A percentile compares a stretch with the other conserved stretches of the same genome.
Evolutionary conservation across 2,797 vertebrate species (phyloP).

Genomic region (Manis pentadactyla): DNA sequence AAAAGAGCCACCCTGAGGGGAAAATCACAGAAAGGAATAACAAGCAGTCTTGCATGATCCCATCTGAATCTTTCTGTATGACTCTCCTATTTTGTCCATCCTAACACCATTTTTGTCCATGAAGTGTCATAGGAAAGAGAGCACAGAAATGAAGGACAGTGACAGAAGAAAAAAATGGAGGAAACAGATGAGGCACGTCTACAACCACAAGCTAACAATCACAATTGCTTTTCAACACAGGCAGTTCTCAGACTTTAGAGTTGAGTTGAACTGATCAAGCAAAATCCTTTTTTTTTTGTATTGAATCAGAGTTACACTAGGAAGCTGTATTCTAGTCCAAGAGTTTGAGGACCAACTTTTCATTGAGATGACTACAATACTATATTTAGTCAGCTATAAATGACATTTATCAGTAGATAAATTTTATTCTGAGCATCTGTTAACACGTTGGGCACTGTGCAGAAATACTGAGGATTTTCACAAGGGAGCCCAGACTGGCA

Average conservation of each 20-base stretch:
- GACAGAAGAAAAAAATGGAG: not conserved
- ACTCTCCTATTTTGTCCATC: not conserved
- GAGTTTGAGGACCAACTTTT: not conserved
- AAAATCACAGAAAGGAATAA: constrained; percentile 1
- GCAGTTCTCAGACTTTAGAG: constrained; percentile 3
- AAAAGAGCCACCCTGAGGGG: constrained; percentile 45
- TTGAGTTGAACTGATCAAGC: not conserved
- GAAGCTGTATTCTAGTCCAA: not conserved
- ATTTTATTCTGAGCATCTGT: constrained; percentile 7
- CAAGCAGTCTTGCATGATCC: not conserved
- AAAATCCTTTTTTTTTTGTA: not conserved
- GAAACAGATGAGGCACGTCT: not conserved
- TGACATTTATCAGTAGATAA: not conserved
- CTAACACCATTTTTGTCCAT: not conserved
- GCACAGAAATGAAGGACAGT: not conserved
- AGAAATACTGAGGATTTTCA: not conserved
- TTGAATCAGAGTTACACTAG: not conserved
- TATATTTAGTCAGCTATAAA: not conserved
- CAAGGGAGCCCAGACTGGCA: not conserved
- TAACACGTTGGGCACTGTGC: not conserved
- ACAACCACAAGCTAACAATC: not conserved
- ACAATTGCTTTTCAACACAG: not conserved
- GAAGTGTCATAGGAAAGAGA: not conserved
- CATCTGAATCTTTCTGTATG: not conserved
- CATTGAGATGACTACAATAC: not conserved